Conservation (phyloP, 2,888 invertebrate species). For the Galerucella calmariensis region DNA sequence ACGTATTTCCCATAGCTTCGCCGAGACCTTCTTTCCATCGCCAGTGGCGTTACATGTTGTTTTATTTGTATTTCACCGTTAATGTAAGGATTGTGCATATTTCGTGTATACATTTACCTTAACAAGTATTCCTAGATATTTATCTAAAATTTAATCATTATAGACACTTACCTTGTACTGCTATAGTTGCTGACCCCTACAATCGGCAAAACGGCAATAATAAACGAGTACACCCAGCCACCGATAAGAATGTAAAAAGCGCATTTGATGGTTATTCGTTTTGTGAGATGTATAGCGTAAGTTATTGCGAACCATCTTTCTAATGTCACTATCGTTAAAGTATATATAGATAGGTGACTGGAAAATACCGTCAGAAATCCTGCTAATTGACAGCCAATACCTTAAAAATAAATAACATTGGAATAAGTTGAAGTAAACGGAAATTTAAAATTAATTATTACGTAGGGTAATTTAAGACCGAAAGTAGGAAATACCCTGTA, state of each 20-base stretch:
- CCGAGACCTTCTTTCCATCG: too few species aligned
- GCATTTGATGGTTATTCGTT: slow-evolving; percentile 77
- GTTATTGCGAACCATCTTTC: slow-evolving; percentile 89
- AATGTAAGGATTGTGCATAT: too few species aligned
- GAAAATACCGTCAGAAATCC: slow-evolving; percentile 91
- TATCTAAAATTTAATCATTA: too few species aligned
- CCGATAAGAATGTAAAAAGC: slow-evolving; percentile 81
- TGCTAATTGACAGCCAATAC: slow-evolving; percentile 84
- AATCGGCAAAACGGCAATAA: slow-evolving; percentile 83
- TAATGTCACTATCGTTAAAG: slow-evolving; percentile 85
- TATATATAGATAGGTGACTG: slow-evolving; percentile 87
- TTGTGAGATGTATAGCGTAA: slow-evolving; percentile 84
- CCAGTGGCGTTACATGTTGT: too few species aligned
- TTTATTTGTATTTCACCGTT: too few species aligned
- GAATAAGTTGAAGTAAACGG: too few species aligned
- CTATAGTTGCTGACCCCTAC: slow-evolving; percentile 89
- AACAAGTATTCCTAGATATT: too few species aligned
- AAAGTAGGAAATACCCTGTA: too few species aligned
- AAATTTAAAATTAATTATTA: too few species aligned
- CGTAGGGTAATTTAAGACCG: too few species aligned
- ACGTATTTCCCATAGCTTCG: too few species aligned
- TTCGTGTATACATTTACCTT: too few species aligned
- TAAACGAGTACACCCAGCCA: slow-evolving; percentile 83
- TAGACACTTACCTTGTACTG: slow-evolving; percentile 74
- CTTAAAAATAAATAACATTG: slow-evolving; percentile 55